These are phyloP conservation scores for Drosophila ogumai DNA, from an alignment of 1,140 invertebrate species.

Conservation along the genomic window DNA sequence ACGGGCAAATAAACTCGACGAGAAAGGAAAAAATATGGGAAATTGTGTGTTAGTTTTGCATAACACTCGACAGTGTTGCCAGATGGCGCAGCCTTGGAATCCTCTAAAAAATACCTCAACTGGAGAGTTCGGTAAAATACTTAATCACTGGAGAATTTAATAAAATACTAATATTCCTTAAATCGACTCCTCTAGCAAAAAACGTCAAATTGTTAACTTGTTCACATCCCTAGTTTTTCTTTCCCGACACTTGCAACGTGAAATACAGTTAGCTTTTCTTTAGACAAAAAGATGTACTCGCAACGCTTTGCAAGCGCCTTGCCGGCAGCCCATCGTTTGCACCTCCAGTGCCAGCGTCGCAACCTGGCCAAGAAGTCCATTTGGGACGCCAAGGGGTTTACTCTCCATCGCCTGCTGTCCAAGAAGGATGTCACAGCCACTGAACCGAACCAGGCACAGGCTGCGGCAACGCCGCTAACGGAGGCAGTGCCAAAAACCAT, in stretches of 20 bases:
- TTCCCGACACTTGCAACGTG: background rate
- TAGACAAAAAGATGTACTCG: background rate
- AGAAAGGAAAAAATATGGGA: constrained; percentile 19
- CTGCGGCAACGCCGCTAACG: background rate
- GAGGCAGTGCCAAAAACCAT: background rate
- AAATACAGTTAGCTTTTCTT: background rate
- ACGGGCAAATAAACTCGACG: constrained; percentile 6
- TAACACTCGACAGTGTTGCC: constrained; percentile 13
- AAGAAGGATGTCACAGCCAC: background rate
- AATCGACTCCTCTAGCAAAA: background rate
- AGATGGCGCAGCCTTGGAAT: background rate
- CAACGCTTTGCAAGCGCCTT: background rate
- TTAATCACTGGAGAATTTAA: background rate
- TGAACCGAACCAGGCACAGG: background rate
- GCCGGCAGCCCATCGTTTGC: background rate
- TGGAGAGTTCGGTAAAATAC: background rate
- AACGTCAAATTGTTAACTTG: background rate
- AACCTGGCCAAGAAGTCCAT: constrained; percentile 18
- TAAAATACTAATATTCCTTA: no score
- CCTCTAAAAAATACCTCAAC: background rate
- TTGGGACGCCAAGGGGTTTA: constrained; percentile 13
- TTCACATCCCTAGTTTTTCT: background rate
- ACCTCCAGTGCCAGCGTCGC: background rate
- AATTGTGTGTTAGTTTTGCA: constrained; percentile 20
- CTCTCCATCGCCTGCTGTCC: background rate